Evolutionary conservation across 2,113 vertebrate genomes (phyloP), one percentile per base, ranked within the genome.

Genomic region (Chloebia gouldiae): DNA sequence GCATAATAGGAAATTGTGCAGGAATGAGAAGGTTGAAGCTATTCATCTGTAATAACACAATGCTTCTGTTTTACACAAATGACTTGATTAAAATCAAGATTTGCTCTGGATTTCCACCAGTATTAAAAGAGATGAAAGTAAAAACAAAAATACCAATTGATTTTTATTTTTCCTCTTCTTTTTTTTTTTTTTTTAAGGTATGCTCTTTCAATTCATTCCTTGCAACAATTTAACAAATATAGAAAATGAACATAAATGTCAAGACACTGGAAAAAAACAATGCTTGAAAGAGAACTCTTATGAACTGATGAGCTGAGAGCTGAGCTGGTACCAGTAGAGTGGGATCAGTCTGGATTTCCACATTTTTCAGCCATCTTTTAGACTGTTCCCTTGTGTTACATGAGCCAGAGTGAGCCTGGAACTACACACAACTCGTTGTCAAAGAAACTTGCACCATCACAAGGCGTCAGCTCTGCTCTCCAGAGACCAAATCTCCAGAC

Each of bases 391-490:
- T 84, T 92, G 83, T 4, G 93, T 99, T 45, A 98, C 95, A 78
- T 45, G 96, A 24, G 97, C 98, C 98, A 21, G 93, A 96, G 86
- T 97, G 98, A 93, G 93, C 35, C 93, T 6, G 98, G 95, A 75
- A 97, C 95, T 30, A 78, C 96, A 14, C 96, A 12, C 96, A 97
- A 44, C 96, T 98, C 81, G 84, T 93, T 20, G 96, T 98, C 82
- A 98, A 95, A 96, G 98, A 98, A 97, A 98, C 98, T 98, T 82
- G 96, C 97, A 75, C 90, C 71, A 88, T 98, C 85, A 98, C 97
- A 20, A 97, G 93, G 90, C 53, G 76, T 91, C 97, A 98, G 24
- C 97, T 98, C 27, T 89, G 88, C 92, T 98, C 98, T 96, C 97
- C 75, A 47, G 98, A 98, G 96, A 80, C 88, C 14, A 97, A 98